These are phyloP conservation scores for Calephelis nemesis DNA, from an alignment of 1,140 invertebrate species.

Conservation along the genomic window DNA sequence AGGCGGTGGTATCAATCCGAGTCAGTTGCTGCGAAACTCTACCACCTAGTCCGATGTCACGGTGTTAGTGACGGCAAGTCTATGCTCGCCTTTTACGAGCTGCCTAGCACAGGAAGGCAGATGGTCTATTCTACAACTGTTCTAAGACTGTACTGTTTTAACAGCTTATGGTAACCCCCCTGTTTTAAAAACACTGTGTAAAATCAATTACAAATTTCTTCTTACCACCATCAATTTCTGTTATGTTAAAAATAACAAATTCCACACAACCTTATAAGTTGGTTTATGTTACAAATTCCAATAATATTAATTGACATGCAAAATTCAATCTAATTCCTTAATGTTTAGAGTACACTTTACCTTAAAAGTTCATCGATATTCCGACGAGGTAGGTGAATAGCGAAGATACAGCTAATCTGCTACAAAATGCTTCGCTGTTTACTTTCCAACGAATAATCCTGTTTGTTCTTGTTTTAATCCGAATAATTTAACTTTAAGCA, in stretches of 20 bases:
- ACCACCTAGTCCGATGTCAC: too few species aligned
- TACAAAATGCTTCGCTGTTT: constrained; percentile 23
- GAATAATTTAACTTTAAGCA: constrained; percentile 16
- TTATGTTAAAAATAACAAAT: neutral
- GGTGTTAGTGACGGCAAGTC: too few species aligned
- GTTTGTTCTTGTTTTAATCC: constrained; percentile 18
- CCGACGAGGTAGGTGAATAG: constrained; percentile 17
- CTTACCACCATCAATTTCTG: neutral
- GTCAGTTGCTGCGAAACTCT: too few species aligned
- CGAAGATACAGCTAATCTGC: constrained; percentile 14
- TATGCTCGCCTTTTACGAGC: too few species aligned
- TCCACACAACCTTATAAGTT: neutral
- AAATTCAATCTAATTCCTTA: neutral
- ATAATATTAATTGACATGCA: too few species aligned
- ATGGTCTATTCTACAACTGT: too few species aligned
- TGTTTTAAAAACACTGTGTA: neutral
- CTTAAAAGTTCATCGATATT: constrained; percentile 1
- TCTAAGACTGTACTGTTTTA: too few species aligned
- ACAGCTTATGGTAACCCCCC: too few species aligned
- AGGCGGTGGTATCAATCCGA: too few species aligned
- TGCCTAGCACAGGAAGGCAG: too few species aligned
- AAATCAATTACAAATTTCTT: neutral
- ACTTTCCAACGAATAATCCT: constrained; percentile 16
- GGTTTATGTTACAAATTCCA: too few species aligned
- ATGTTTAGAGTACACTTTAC: constrained; percentile 17